Base-by-base conservation (phyloP, 2,797 vertebrate species). In the Chromobotia macracanthus region DNA sequence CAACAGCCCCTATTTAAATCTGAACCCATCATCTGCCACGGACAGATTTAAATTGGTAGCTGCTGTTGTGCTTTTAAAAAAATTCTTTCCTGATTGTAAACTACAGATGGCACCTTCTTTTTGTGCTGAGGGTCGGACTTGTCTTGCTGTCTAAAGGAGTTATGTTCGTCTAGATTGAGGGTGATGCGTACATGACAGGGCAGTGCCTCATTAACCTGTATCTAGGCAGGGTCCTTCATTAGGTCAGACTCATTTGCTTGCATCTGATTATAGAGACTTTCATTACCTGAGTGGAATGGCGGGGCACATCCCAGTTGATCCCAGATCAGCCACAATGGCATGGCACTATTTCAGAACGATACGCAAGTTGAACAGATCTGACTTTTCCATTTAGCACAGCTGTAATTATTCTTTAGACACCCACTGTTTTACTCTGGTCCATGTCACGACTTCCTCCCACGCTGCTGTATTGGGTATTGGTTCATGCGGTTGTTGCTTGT, bases 221-320 rank as follows among this genome's bases (percentile, higher is more conserved):
- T 79, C 61, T 46, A 19, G 63, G 35, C 64, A 50, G 74, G 79
- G 70, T 84, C 65, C 38, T 74, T 77, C 44, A 48, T 51, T 18
- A 28, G 77, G 83, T 81, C 80, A 79, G 48, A 84, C 84, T 80
- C 80, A 85, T 85, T 86, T 80, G 75, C 79, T 67, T 71, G 60
- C 70, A 86, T 78, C 75, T 86, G 81, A 80, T 82, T 75, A 80
- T 73, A 84, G 72, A 73, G 68, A 41, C 74, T 85, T 82, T 80
- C 82, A 88, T 87, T 87, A 86, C 51, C 66, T 80, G 28, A 46
- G 77, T 72, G 60, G 77, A 76, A 79, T 38, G 15, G 55, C 75
- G 64, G 28, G 38, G 23, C 44, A 78, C 56, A 51, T 73, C 48
- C 35, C 48, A n/a, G 48, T n/a, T 56, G 48, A 50, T 55, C 18